These are phyloP conservation scores for Anthopleura xanthogrammica DNA, from an alignment of 92 coral and sea anemone species.

Conservation along the genomic window DNA sequence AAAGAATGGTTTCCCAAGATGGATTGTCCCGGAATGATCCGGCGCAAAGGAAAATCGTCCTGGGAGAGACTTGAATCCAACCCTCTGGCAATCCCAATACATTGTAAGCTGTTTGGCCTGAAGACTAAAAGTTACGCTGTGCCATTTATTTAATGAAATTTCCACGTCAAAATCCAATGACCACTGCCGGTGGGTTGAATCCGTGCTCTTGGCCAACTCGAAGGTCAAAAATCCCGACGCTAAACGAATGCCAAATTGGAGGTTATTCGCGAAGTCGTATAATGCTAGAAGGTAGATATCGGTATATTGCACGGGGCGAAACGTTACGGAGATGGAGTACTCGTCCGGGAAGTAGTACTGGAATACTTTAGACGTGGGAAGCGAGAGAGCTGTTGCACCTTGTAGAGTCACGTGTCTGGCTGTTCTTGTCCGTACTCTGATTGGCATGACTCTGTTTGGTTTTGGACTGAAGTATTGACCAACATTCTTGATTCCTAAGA, in stretches of 20 bases:
- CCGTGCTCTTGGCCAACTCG: slow-evolving; percentile 52
- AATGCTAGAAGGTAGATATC: slow-evolving; percentile 67
- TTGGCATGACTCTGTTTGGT: slow-evolving; percentile 13
- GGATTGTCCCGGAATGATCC: slow-evolving; percentile 52
- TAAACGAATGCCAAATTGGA: slow-evolving; percentile 65
- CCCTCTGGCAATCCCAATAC: slow-evolving; percentile 80
- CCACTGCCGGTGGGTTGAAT: slow-evolving; percentile 12
- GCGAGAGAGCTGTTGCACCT: slow-evolving; percentile 42
- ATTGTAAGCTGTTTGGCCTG: slow-evolving; percentile 60
- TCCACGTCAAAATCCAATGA: slow-evolving; percentile 73
- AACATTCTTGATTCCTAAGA: slow-evolving; percentile 22
- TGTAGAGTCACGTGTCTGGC: slow-evolving; percentile 42
- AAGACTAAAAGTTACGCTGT: slow-evolving; percentile 78
- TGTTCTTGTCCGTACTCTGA: slow-evolving; percentile 28
- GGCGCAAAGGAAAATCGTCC: slow-evolving; percentile 53
- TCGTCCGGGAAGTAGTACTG: slow-evolving; percentile 69
- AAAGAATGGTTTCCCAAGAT: slow-evolving; percentile 56
- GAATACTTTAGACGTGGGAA: slow-evolving; percentile 60
- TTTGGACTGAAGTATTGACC: slow-evolving; percentile 48
- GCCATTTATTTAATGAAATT: slow-evolving; percentile 65
- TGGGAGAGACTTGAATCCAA: slow-evolving; percentile 57
- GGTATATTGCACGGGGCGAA: slow-evolving; percentile 47
- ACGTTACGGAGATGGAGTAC: slow-evolving; percentile 62
- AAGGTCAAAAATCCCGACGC: slow-evolving; percentile 50
- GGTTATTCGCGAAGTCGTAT: slow-evolving; percentile 43